Evolutionary conservation across 2,113 vertebrate species (phyloP).

Genomic region (Fukomys damarensis): DNA sequence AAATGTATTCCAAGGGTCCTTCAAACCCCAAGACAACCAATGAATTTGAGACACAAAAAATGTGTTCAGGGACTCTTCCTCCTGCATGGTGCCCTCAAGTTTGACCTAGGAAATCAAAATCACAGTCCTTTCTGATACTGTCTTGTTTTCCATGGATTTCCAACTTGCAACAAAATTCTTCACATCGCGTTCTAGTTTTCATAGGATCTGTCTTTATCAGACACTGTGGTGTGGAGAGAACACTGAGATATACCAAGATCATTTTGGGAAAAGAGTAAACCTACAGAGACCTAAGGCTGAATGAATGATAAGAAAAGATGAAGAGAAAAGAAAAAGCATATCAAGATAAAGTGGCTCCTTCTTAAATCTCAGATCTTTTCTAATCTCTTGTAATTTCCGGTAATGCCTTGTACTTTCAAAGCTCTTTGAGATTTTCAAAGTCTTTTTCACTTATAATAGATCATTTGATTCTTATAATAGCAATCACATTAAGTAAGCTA

Average conservation of each 20-base stretch:
- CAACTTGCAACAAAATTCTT: background rate
- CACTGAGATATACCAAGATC: background rate
- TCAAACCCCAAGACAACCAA: background rate
- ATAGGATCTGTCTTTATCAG: background rate
- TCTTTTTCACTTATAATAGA: background rate
- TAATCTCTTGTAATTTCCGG: slow-evolving; percentile 44
- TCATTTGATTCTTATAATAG: background rate
- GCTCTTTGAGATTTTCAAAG: background rate
- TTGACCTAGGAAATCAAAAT: background rate
- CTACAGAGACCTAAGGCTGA: background rate
- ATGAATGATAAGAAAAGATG: background rate
- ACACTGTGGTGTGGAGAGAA: background rate
- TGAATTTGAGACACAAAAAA: background rate
- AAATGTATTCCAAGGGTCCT: background rate
- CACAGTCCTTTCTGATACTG: background rate
- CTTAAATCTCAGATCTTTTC: slow-evolving; percentile 4
- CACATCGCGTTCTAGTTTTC: background rate
- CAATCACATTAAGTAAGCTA: background rate
- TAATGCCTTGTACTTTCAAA: background rate
- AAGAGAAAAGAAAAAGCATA: background rate
- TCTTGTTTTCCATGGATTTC: background rate
- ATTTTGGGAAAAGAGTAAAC: background rate
- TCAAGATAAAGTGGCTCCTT: background rate
- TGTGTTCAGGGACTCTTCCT: background rate
- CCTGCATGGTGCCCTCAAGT: background rate